Base-by-base conservation (phyloP, 64 coral and sea anemone species). In the Acropora tenuis region DNA sequence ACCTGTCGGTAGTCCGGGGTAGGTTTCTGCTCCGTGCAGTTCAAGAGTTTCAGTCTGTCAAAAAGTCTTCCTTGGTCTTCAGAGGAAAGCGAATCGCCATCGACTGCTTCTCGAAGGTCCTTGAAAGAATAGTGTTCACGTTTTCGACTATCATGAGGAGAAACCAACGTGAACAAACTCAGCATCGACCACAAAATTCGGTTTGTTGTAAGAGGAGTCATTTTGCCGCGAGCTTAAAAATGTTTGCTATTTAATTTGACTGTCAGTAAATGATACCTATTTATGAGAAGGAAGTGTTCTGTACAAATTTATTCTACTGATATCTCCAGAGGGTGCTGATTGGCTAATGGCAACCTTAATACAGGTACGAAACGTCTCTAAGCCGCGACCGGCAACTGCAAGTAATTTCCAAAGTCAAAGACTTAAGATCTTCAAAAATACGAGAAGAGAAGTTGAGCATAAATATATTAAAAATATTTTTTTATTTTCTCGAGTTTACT, bases 111-210 rank as follows among this genome's bases (percentile, higher is more conserved):
- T 16, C 66, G 82, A 9, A 85, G 46, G 43, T 45, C 65, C 20
- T 69, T 85, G 8, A 85, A 85, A 9, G 61, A 71, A 13, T 85
- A 85, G 18, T 85, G 82, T 42, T 85, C 82, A 44, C 72, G 82
- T 9, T 85, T 85, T 6, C 61, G 82, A n/a, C 66, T 67, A 48
- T 85, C 82, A 43, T 85, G 82, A 1, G 82, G 48, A 49, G 43
- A 47, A 69, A 49, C 82, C 47, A 85, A 19, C 66, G 8, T 17
- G 43, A 6, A 40, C 2, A 85, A 49, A 6, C 15, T 48, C 17
- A 85, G 66, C 17, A 48, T 50, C 61, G 65, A 71, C 12, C 6
- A 85, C 82, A 85, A 6, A 41, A 85, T 5, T 48, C 66, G 17
- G 47, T 2, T 12, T 0, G 49, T 17, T 85, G 69, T 69, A 18